Base-by-base conservation (phyloP, 2,888 invertebrate genomes). In the Cephus spinipes region DNA sequence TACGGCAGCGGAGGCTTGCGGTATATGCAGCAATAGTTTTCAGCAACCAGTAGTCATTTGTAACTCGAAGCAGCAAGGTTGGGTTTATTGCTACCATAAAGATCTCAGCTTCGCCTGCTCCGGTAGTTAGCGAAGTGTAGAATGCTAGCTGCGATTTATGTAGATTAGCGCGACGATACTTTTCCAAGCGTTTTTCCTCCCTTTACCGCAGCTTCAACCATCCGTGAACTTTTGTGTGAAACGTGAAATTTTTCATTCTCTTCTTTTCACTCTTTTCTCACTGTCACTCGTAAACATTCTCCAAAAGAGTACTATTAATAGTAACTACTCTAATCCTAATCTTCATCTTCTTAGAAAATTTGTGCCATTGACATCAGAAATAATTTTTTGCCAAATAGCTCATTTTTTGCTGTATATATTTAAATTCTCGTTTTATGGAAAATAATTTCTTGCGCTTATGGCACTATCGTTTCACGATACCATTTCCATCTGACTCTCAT, bases 81-180 rank as follows among this genome's bases (percentile, higher is more conserved):
- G 81, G 85, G 82, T 88, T 89, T 89, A 89, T 89, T 85, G 84
- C 87, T 81, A 77, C 85, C 86, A 89, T 89, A 89, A 89, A 89
- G 86, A 89, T 87, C 85, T 85, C 83, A 79, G 84, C 84, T 84
- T 81, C 83, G 79, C 79, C 82, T 80, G 76, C 71, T 77, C 33
- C 40, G 80, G 55, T 82, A 81, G 82, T 83, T 83, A 82, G 83
- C 79, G 23, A 76, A 81, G 76, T 76, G 75, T 74, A 75, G 79
- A 81, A 79, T 73, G 78, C 69, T 76, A 77, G 68, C 76, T 73
- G 76, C 84, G 82, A 85, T 86, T 87, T 87, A 86, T 82, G 85
- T 81, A 83, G 86, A 87, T 86, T 84, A 86, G 82, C 80, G 55
- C 75, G 36, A 76, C 35, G 55, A 55, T 55, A 55, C 23, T 23